Evolutionary conservation across 2,888 invertebrate genomes (phyloP).

Genomic region (Habroteleia sp.): DNA sequence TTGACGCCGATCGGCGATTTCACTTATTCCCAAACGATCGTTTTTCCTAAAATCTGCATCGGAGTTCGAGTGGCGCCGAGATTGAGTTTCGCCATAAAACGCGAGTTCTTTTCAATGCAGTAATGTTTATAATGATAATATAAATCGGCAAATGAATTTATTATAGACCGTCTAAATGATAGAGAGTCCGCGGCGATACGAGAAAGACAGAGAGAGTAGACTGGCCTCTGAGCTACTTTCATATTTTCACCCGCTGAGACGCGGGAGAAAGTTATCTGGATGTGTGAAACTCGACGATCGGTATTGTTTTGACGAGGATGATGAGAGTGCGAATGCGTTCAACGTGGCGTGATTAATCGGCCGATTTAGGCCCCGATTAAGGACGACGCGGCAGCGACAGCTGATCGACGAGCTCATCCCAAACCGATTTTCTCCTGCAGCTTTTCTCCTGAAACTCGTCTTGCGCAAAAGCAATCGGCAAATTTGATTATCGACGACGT

Average conservation of each 20-base stretch:
- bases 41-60: constrained; percentile 3
- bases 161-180: constrained; percentile 34
- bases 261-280: constrained; percentile 78
- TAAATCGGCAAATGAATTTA: constrained; percentile 54
- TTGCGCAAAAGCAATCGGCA: constrained; percentile 2
- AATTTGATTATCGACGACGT: constrained; percentile 15
- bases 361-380: too few relatives aligned
- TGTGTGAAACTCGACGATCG: constrained; percentile 75
- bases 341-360: constrained; percentile 27
- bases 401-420: constrained; percentile 3
- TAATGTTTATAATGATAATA: constrained; percentile 50
- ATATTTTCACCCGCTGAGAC: constrained; percentile 79
- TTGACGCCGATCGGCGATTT: not conserved
- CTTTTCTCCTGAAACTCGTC: not conserved
- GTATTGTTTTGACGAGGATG: constrained; percentile 72
- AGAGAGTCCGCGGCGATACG: constrained; percentile 45
- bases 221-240: constrained; percentile 78
- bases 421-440: too few relatives aligned
- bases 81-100: constrained; percentile 23
- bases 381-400: constrained; percentile 1
- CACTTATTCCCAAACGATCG: not conserved
- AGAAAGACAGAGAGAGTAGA: constrained; percentile 69
- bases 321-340: too few relatives aligned
- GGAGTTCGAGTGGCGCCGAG: not conserved
- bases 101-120: constrained; percentile 2